A percentile compares a stretch with the other conserved stretches of the same genome.
phyloP scores from a whole-genome alignment of 2,888 invertebrate genomes.

The Cotesia congregata region DNA sequence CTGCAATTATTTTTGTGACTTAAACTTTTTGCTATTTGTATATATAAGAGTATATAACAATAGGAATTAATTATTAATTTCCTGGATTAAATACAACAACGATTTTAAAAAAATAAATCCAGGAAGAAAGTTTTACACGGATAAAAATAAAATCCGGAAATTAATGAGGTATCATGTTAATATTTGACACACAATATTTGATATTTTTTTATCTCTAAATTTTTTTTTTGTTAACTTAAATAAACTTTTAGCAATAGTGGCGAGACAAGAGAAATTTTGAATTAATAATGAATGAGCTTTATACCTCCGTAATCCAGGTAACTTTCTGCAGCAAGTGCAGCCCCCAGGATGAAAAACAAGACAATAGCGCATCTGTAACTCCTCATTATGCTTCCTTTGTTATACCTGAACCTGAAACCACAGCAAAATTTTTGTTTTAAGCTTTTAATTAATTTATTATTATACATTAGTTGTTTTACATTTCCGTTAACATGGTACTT shows the following conservation, averaged over 20 bases:
- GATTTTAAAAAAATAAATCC: background rate
- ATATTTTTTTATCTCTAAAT: background rate
- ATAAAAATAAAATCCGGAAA: background rate
- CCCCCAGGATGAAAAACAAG: slow-evolving; percentile 51
- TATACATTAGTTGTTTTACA: background rate
- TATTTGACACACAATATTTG: background rate
- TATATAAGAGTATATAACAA: too few relatives aligned
- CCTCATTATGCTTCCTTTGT: slow-evolving; percentile 48
- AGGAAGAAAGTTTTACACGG: background rate
- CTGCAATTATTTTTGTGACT: background rate
- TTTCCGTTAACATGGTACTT: background rate
- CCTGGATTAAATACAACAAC: too few relatives aligned
- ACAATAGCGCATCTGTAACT: slow-evolving; percentile 49
- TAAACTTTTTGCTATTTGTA: background rate
- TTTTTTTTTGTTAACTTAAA: background rate
- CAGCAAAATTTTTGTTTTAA: slow-evolving; percentile 13
- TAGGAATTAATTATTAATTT: too few relatives aligned
- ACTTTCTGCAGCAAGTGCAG: slow-evolving; percentile 53
- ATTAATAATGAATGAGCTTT: background rate
- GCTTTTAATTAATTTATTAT: slow-evolving; percentile 17
- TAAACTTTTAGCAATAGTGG: too few relatives aligned
- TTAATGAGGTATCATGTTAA: background rate
- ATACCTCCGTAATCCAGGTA: slow-evolving; percentile 61
- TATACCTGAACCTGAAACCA: slow-evolving; percentile 34
- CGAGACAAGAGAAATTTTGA: background rate